Evolutionary conservation across 92 coral and sea anemone species (phyloP), one percentile per base, ranked within the genome.

Genomic region (Palythoa grandis): DNA sequence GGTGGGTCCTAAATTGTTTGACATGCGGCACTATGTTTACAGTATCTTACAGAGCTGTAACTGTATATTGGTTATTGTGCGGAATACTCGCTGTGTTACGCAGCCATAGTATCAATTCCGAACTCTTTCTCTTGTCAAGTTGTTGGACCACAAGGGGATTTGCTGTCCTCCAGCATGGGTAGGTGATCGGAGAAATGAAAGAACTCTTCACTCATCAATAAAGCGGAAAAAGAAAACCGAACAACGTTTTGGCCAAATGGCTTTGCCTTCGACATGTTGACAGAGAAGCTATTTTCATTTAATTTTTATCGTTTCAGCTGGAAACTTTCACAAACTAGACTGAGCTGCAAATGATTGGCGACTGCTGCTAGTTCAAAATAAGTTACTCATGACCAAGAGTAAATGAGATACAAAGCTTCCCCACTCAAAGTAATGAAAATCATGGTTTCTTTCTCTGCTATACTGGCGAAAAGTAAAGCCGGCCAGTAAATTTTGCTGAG

Each of bases 31-130:
- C 29, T 12, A 57, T 54, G 52, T 37, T 77, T 77, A 38, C 70
- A 22, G 22, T 37, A 19, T 77, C 82, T 77, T 47, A 77, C 82
- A 23, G 82, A 57, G 82, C 35, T 77, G 82, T 77, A 77, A 77
- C 47, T n/a, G 69, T 56, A 77, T 77, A 56, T 77, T 29, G 35
- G 1, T 29, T 29, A 29, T 29, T 37, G 24, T 35, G 10, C 82
- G 16, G 68, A 3, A 37, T 57, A 38, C 23, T 77, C 53, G 69
- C 70, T 43, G 68, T 38, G 58, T n/a, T 56, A 77, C 69, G 15
- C 20, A 77, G 43, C 56, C 82, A 35, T 24, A 77, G 29, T 63
- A 22, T 17, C 37, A 40, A 25, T 16, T 17, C 37, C 52, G 24
- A 77, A 53, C 68, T 57, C 43, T 77, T 77, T 57, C 58, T 10